Conservation (phyloP, 2,797 vertebrate species). For the Halcyon chelicuti region DNA sequence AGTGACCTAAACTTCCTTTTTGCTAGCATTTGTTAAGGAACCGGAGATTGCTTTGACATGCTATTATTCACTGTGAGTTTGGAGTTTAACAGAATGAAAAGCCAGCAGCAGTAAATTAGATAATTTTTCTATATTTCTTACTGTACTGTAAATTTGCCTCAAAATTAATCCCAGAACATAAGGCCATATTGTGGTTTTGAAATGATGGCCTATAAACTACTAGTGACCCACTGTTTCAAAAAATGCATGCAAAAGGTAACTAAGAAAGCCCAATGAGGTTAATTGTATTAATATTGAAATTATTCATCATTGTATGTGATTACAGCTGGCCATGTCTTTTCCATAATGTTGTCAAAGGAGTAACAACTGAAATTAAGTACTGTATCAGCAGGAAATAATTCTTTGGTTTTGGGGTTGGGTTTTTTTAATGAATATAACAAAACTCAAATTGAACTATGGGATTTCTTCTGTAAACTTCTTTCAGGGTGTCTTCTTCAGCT, state of each 20-base stretch:
- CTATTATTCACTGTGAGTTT: background rate
- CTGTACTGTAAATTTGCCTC: background rate
- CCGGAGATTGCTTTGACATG: background rate
- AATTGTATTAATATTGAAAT: background rate
- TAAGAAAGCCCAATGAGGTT: background rate
- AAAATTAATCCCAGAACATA: background rate
- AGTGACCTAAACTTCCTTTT: background rate
- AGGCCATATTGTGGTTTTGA: background rate
- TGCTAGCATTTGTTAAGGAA: background rate
- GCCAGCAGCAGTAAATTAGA: background rate
- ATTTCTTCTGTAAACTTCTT: background rate
- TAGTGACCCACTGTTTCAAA: background rate
- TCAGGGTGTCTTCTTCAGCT: background rate
- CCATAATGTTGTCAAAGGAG: background rate
- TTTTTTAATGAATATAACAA: background rate
- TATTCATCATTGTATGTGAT: background rate
- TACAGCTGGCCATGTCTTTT: background rate
- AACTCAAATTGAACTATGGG: background rate
- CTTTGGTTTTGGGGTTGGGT: background rate
- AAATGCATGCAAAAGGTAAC: background rate
- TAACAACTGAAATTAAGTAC: background rate
- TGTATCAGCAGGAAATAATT: background rate
- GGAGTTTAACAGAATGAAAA: background rate
- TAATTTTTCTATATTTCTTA: background rate
- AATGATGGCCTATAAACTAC: background rate